Percentiles rank a stretch among this genome's conserved stretches.
Evolutionary conservation across 2,113 vertebrate species (phyloP).

Genomic region (Monopterus albus): DNA sequence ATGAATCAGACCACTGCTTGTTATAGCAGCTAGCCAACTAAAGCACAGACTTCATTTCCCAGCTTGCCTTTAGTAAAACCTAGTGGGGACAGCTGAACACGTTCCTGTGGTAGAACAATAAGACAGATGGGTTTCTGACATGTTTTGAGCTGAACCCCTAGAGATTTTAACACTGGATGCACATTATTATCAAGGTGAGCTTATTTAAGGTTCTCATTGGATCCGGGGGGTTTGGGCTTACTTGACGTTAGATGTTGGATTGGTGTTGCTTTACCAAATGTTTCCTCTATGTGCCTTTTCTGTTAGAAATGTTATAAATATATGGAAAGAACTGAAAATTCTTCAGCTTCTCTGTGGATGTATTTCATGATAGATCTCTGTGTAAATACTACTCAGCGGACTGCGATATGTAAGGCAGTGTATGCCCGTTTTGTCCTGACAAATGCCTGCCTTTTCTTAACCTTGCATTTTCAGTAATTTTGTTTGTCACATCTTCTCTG

Average conservation of each 20-base stretch:
- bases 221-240: slow-evolving; percentile 15
- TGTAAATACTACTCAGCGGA: neutral
- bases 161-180: slow-evolving; percentile 58
- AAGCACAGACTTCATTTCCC: slow-evolving; percentile 22
- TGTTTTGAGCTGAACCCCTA: slow-evolving; percentile 25
- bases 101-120: neutral
- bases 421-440: neutral
- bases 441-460: slow-evolving; percentile 1
- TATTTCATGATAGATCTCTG: neutral
- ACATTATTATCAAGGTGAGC: slow-evolving; percentile 22
- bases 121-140: slow-evolving; percentile 6
- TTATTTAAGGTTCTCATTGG: slow-evolving; percentile 30
- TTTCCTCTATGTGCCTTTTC: slow-evolving; percentile 46
- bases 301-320: no score
- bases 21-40: slow-evolving; percentile 34
- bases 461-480: neutral
- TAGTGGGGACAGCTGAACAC: slow-evolving; percentile 4
- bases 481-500: neutral
- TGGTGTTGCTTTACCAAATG: slow-evolving; percentile 14
- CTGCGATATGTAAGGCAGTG: slow-evolving; percentile 2
- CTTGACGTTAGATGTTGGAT: neutral
- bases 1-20: no score
- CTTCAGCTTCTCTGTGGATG: neutral
- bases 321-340: neutral
- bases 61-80: slow-evolving; percentile 16